Evolutionary conservation across 2,113 vertebrate genomes (phyloP).

Genomic region (Actenoides hombroni): DNA sequence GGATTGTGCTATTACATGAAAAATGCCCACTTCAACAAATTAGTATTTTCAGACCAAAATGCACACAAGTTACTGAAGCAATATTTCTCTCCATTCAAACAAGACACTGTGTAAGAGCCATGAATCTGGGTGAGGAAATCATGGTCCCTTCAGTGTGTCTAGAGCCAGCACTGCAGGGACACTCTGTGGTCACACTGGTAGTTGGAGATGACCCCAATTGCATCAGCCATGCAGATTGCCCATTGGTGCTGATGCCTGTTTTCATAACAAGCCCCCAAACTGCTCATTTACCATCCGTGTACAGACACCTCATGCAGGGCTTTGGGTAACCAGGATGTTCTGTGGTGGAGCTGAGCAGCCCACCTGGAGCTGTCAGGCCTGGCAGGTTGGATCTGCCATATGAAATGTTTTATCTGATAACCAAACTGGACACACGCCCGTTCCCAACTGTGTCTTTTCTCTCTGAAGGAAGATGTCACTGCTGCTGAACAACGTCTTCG

Average conservation of each 20-base stretch:
- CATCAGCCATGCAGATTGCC: background rate
- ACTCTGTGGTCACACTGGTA: background rate
- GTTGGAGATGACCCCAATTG: background rate
- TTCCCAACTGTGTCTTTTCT: background rate
- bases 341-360: background rate
- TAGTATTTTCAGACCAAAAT: background rate
- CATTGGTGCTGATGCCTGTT: background rate
- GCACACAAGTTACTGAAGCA: background rate
- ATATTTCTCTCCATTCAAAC: background rate
- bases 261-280: background rate
- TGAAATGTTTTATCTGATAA: background rate
- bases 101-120: background rate
- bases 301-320: background rate
- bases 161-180: background rate
- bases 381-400: background rate
- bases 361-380: background rate
- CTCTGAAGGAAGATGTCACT: conserved; percentile 87
- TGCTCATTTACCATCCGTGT: background rate
- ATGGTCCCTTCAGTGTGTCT: background rate
- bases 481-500: conserved; percentile 86
- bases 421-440: background rate
- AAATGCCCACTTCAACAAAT: background rate
- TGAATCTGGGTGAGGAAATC: background rate
- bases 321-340: background rate
- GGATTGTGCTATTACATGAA: background rate